Conservation (phyloP, 2,113 vertebrate species). For the Tetrao urogallus region DNA sequence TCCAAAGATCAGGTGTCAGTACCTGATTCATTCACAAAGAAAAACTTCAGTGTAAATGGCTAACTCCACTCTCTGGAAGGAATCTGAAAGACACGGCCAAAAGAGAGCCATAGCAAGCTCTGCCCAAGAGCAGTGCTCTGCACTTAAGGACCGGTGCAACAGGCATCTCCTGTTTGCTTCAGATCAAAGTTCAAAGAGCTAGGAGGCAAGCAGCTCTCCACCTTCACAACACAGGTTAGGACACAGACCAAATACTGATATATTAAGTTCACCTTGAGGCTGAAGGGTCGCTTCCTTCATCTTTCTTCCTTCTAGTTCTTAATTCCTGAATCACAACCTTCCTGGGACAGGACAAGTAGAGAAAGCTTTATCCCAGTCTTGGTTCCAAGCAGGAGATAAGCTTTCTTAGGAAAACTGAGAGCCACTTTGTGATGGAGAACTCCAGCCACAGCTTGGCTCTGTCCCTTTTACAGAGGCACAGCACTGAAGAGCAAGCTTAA, state of each 20-base stretch:
- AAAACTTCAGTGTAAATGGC: not conserved
- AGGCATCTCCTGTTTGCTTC: not conserved
- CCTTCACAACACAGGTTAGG: accelerated
- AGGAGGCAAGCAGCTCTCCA: not conserved
- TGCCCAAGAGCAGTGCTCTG: not conserved
- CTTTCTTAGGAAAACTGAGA: not conserved
- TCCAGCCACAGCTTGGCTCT: not conserved
- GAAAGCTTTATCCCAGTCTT: not conserved
- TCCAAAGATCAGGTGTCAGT: not conserved
- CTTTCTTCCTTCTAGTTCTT: not conserved
- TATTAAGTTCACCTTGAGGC: accelerated
- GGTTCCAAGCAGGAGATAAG: not conserved
- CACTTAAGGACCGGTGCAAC: not conserved
- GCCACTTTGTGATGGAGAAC: not conserved
- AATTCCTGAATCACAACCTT: not conserved
- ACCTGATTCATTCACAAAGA: not conserved
- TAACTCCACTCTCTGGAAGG: not conserved
- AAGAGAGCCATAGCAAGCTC: not conserved
- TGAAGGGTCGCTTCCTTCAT: not conserved
- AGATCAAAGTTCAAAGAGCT: too few species aligned
- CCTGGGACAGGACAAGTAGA: not conserved
- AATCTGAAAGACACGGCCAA: not conserved
- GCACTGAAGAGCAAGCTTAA: not conserved
- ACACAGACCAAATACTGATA: not conserved
- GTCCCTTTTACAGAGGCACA: not conserved